These are phyloP conservation scores for Bubo bubo DNA, from an alignment of 2,113 vertebrate genomes.

Conservation along the genomic window DNA sequence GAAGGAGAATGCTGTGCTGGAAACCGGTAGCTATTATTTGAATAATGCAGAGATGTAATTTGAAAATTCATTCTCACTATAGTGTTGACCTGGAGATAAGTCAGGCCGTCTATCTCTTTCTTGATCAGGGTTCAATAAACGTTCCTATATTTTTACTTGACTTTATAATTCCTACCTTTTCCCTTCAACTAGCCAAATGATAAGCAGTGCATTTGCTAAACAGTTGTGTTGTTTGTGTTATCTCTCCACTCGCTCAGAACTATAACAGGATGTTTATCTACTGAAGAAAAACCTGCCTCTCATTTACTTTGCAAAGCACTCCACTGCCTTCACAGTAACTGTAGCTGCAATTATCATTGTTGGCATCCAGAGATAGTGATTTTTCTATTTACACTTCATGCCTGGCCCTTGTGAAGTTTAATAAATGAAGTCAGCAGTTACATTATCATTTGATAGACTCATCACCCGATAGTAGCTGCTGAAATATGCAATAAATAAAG, in stretches of 20 bases:
- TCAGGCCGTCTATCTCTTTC: neutral
- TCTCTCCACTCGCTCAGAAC: constrained; percentile 22
- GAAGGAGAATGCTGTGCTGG: neutral
- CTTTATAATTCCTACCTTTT: constrained; percentile 16
- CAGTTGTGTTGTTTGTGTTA: constrained; percentile 16
- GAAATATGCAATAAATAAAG: constrained; percentile 54
- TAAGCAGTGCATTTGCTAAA: constrained; percentile 34
- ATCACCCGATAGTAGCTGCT: neutral
- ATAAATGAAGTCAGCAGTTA: constrained; percentile 63
- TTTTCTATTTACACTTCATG: constrained; percentile 61
- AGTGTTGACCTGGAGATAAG: neutral
- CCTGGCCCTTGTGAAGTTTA: constrained; percentile 54
- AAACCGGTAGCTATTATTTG: neutral
- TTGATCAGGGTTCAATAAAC: constrained; percentile 5
- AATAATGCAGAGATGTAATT: neutral
- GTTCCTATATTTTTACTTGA: neutral
- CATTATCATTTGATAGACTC: constrained; percentile 62
- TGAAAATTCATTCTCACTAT: neutral
- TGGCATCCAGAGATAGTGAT: constrained; percentile 48
- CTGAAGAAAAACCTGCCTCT: constrained; percentile 25
- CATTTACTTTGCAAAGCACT: constrained; percentile 44
- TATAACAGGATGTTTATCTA: constrained; percentile 58
- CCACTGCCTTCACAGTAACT: constrained; percentile 16
- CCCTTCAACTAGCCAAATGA: neutral
- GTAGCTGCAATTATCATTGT: constrained; percentile 62